phyloP scores from a whole-genome alignment of 1,140 invertebrate genomes.

The Drosophila ercepeae region DNA sequence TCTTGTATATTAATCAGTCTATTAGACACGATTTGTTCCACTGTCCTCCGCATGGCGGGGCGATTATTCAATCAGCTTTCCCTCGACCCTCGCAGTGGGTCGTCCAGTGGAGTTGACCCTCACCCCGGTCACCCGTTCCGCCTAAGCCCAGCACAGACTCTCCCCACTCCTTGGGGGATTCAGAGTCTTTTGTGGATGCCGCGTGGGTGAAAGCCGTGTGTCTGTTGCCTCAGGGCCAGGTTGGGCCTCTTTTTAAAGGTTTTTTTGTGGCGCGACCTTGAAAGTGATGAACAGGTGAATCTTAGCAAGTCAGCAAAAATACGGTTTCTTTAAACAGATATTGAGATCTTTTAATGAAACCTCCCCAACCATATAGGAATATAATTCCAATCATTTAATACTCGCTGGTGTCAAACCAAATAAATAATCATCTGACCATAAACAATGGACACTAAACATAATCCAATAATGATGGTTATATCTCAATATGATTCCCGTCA shows the following conservation, averaged over 20 bases:
- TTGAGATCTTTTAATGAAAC: no score
- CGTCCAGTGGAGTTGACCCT: conserved; percentile 45
- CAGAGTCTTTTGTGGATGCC: conserved; percentile 3
- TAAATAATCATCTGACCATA: conserved; percentile 23
- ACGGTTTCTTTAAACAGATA: no score
- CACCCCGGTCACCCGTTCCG: background rate
- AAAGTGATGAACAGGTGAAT: conserved; percentile 25
- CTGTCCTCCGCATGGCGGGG: conserved; percentile 46
- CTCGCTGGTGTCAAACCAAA: conserved; percentile 1
- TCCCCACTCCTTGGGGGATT: background rate
- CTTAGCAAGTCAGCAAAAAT: background rate
- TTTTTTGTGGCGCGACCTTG: conserved; percentile 19
- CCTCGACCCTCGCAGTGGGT: conserved; percentile 43
- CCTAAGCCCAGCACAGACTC: no score
- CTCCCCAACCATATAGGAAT: no score
- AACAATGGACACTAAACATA: conserved; percentile 34
- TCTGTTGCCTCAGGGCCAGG: conserved; percentile 25
- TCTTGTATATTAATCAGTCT: conserved; percentile 81
- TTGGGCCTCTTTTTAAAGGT: conserved; percentile 3
- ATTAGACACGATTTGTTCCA: conserved; percentile 80
- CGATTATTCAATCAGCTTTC: conserved; percentile 73
- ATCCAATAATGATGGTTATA: conserved; percentile 24
- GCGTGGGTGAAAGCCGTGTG: conserved; percentile 24
- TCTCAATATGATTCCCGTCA: conserved; percentile 2
- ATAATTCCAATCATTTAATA: no score